Percentiles rank a stretch among this genome's conserved stretches.
These are phyloP conservation scores for Chymomyza amoena DNA, from an alignment of 2,888 invertebrate genomes.

Conservation along the genomic window DNA sequence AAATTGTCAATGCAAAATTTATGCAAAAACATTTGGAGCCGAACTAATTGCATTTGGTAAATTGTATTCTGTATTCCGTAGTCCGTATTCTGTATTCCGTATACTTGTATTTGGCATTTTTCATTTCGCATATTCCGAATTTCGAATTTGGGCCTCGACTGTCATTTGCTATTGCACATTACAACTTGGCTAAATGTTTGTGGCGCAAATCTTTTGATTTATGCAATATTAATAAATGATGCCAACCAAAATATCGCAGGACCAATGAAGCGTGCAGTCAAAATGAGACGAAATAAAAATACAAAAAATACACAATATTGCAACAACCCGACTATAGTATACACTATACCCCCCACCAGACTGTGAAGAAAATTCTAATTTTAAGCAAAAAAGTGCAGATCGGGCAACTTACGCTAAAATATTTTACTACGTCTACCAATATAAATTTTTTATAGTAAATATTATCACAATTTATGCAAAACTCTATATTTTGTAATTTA, in stretches of 20 bases:
- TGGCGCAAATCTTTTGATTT: conserved; percentile 51
- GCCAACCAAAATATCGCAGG: conserved; percentile 29
- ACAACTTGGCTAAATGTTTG: conserved; percentile 29
- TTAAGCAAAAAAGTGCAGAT: no score
- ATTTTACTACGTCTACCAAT: no score
- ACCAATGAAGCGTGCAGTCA: conserved; percentile 11
- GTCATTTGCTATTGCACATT: conserved; percentile 1
- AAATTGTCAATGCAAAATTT: conserved; percentile 45
- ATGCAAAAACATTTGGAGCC: conserved; percentile 58
- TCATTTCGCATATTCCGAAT: not conserved
- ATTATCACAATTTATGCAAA: no score
- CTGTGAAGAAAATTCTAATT: no score
- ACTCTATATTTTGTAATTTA: no score
- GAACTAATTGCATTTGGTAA: conserved; percentile 69
- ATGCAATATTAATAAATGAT: conserved; percentile 57
- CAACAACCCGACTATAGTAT: no score
- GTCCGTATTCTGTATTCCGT: not conserved
- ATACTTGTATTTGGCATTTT: not conserved
- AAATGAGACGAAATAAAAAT: not conserved
- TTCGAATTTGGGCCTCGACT: not conserved
- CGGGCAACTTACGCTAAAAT: no score
- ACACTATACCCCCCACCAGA: no score
- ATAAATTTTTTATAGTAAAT: no score
- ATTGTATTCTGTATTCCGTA: not conserved
- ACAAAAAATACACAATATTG: not conserved